These are phyloP conservation scores for Drosophila subobscura DNA, from an alignment of 1,140 invertebrate genomes.

Conservation along the genomic window DNA sequence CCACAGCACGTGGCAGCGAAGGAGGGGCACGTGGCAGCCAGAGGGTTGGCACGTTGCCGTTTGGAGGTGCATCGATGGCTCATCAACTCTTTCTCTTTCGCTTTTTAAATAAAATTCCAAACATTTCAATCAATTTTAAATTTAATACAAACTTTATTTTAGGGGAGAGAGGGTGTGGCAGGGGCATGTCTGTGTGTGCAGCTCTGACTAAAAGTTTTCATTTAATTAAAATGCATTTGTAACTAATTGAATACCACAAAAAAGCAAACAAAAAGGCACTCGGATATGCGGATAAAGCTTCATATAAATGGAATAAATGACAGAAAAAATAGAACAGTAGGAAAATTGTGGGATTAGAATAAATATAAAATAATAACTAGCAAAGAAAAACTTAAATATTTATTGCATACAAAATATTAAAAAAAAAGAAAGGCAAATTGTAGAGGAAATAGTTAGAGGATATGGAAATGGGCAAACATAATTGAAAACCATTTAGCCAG, in stretches of 20 bases:
- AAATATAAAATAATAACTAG: too few relatives aligned
- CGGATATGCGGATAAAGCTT: conserved; percentile 6
- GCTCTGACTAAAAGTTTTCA: conserved; percentile 11
- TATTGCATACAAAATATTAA: not conserved
- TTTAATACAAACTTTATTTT: conserved; percentile 16
- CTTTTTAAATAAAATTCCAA: conserved; percentile 23
- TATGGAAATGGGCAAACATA: not conserved
- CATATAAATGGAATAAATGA: conserved; percentile 5
- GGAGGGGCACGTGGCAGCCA: not conserved
- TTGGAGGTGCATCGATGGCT: too few relatives aligned
- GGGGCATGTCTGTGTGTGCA: not conserved
- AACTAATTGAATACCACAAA: conserved; percentile 32
- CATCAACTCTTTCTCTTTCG: not conserved
- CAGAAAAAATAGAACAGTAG: not conserved
- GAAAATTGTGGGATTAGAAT: not conserved
- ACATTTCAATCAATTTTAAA: conserved; percentile 33
- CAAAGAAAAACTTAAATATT: not conserved
- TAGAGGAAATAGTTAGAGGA: not conserved
- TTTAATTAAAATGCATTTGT: conserved; percentile 58
- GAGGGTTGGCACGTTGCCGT: too few relatives aligned
- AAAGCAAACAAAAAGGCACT: conserved; percentile 7
- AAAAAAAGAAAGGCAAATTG: not conserved
- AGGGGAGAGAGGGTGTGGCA: not conserved
- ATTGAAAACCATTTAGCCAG: not conserved
- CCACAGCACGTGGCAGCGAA: conserved; percentile 3